Percentiles rank a stretch among this genome's conserved stretches.
These are phyloP conservation scores for Tinea trinotella DNA, from an alignment of 2,888 invertebrate genomes.

Conservation along the genomic window DNA sequence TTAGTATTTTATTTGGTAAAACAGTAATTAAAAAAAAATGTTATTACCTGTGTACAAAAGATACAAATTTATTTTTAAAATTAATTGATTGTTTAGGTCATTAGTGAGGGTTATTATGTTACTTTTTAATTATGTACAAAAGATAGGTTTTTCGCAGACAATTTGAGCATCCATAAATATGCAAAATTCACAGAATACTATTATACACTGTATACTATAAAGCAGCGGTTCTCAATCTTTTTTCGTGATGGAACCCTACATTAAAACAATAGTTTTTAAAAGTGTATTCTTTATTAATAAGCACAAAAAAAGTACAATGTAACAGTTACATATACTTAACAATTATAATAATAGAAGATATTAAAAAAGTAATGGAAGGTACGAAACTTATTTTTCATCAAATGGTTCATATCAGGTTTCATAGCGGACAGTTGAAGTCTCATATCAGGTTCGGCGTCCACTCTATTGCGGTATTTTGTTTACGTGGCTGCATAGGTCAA, in stretches of 20 bases:
- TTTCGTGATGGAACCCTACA: constrained; percentile 19
- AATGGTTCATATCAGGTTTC: constrained; percentile 28
- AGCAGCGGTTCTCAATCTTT: constrained; percentile 17
- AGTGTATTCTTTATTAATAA: constrained; percentile 22
- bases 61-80: too few relatives aligned
- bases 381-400: constrained; percentile 28
- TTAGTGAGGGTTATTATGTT: too few relatives aligned
- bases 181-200: too few relatives aligned
- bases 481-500: constrained; percentile 26
- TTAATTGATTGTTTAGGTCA: too few relatives aligned
- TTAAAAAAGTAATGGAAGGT: constrained; percentile 23
- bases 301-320: constrained; percentile 23
- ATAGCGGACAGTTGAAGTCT: constrained; percentile 28
- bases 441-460: constrained; percentile 30
- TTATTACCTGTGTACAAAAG: too few relatives aligned
- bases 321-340: constrained; percentile 23
- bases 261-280: constrained; percentile 22
- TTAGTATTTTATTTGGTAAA: too few relatives aligned
- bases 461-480: constrained; percentile 30
- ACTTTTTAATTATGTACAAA: too few relatives aligned
- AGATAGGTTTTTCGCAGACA: too few relatives aligned
- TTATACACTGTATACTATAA: too few relatives aligned
- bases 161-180: too few relatives aligned
- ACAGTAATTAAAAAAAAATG: too few relatives aligned
- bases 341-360: constrained; percentile 24